These are phyloP conservation scores for Lerista edwardsae DNA, from an alignment of 2,797 vertebrate genomes.

Conservation along the genomic window DNA sequence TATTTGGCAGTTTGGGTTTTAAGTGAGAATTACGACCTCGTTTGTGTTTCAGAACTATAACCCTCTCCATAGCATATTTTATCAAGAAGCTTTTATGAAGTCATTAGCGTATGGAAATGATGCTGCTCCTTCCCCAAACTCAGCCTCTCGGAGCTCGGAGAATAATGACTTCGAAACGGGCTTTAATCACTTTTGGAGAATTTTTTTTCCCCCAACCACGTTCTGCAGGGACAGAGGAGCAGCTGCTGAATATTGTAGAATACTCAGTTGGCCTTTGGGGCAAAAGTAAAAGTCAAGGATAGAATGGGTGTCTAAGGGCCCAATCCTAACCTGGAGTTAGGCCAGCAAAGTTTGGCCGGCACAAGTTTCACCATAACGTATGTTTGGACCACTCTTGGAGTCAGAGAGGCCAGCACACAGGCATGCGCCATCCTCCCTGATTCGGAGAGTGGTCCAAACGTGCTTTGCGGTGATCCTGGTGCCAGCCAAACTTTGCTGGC, in stretches of 20 bases:
- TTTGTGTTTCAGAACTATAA: neutral
- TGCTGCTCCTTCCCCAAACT: constrained; percentile 27
- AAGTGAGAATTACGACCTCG: constrained; percentile 5
- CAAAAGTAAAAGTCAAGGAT: neutral
- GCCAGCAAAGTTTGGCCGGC: too few species aligned
- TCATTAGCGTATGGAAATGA: constrained; percentile 35
- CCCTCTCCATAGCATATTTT: neutral
- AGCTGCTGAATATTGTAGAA: neutral
- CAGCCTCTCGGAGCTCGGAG: constrained; percentile 30
- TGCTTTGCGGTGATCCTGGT: too few species aligned
- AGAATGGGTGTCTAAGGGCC: too few species aligned
- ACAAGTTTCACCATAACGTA: too few species aligned
- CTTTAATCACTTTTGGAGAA: neutral
- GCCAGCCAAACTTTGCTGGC: too few species aligned
- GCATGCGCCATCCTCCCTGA: too few species aligned
- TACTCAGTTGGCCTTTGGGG: neutral
- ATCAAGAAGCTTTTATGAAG: constrained; percentile 42
- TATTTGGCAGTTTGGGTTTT: neutral
- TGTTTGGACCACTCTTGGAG: too few species aligned
- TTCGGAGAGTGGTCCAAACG: too few species aligned
- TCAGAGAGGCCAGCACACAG: too few species aligned
- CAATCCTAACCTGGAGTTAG: too few species aligned
- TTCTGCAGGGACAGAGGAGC: neutral
- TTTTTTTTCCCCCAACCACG: constrained; percentile 16
- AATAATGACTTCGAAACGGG: constrained; percentile 11